Percentiles rank a stretch among this genome's conserved stretches.
Conservation (phyloP, 2,888 invertebrate genomes). For the Mesorhabditis belari region DNA sequence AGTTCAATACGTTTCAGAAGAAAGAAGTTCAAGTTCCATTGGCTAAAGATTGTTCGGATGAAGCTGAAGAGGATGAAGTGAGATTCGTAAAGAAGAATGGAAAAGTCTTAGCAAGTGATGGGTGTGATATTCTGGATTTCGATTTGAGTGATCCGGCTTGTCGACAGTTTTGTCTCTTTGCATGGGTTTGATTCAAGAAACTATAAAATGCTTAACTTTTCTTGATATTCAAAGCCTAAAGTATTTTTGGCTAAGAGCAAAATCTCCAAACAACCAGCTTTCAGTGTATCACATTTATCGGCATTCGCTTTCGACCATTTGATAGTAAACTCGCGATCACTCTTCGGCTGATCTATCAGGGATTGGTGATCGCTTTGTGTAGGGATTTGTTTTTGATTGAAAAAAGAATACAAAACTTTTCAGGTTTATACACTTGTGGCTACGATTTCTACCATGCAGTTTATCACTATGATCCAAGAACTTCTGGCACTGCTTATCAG, state of each 20-base stretch:
- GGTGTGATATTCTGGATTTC: not conserved
- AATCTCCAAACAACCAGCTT: not conserved
- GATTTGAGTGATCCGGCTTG: not conserved
- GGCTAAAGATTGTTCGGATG: not conserved
- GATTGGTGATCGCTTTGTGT: not conserved
- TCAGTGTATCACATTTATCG: not conserved
- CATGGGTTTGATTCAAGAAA: not conserved
- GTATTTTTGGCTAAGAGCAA: not conserved
- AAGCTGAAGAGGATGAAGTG: not conserved
- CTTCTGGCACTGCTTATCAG: not conserved
- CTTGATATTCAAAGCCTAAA: not conserved
- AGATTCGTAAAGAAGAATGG: not conserved
- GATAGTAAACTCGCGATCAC: not conserved
- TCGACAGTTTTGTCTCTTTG: not conserved
- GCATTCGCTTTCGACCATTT: not conserved
- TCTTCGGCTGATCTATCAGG: not conserved
- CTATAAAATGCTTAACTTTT: not conserved
- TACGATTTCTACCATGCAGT: not conserved
- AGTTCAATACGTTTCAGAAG: too few species aligned
- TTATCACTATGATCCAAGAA: not conserved
- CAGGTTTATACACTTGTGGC: not conserved
- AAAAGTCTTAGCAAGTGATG: not conserved
- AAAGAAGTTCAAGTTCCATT: too few species aligned
- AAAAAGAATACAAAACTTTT: not conserved
- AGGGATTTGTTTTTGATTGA: not conserved